Evolutionary conservation across 64 coral and sea anemone genomes (phyloP).

Genomic region (Exaiptasia diaphana): DNA sequence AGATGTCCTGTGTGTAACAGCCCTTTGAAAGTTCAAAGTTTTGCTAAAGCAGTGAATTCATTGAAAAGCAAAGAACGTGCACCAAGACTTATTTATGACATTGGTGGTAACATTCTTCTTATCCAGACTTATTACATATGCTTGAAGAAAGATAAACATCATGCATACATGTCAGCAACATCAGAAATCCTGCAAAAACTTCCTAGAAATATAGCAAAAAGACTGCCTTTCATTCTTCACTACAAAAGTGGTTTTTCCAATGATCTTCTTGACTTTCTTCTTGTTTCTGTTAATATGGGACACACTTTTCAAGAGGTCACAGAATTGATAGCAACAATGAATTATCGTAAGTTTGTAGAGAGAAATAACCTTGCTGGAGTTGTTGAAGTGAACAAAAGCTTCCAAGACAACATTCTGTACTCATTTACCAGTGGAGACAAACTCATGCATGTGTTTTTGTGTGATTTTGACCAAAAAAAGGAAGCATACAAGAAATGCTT

Average conservation of each 20-base stretch:
- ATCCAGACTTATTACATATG: slow-evolving; percentile 60
- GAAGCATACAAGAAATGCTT: background rate
- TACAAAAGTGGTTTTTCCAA: slow-evolving; percentile 60
- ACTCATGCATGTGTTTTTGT: slow-evolving; percentile 66
- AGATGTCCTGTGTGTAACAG: slow-evolving; percentile 55
- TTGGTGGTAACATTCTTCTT: slow-evolving; percentile 62
- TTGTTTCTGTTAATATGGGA: slow-evolving; percentile 48
- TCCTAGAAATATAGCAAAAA: slow-evolving; percentile 7
- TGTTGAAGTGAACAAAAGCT: slow-evolving; percentile 32
- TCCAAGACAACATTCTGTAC: slow-evolving; percentile 51
- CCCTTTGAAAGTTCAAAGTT: slow-evolving; percentile 20
- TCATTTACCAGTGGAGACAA: slow-evolving; percentile 58
- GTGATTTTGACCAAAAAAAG: slow-evolving; percentile 58
- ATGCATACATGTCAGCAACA: slow-evolving; percentile 51
- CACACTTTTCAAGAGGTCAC: slow-evolving; percentile 64
- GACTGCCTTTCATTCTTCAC: slow-evolving; percentile 59
- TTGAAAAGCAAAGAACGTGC: slow-evolving; percentile 45
- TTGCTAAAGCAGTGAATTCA: slow-evolving; percentile 20
- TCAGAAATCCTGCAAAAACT: slow-evolving; percentile 57
- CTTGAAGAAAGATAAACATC: background rate
- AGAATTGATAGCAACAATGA: slow-evolving; percentile 55
- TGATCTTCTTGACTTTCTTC: slow-evolving; percentile 56
- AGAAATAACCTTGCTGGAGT: slow-evolving; percentile 54
- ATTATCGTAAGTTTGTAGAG: slow-evolving; percentile 62
- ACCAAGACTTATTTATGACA: slow-evolving; percentile 54